phyloP scores from a whole-genome alignment of 2,797 vertebrate species.

The Macropus fuliginosus region DNA sequence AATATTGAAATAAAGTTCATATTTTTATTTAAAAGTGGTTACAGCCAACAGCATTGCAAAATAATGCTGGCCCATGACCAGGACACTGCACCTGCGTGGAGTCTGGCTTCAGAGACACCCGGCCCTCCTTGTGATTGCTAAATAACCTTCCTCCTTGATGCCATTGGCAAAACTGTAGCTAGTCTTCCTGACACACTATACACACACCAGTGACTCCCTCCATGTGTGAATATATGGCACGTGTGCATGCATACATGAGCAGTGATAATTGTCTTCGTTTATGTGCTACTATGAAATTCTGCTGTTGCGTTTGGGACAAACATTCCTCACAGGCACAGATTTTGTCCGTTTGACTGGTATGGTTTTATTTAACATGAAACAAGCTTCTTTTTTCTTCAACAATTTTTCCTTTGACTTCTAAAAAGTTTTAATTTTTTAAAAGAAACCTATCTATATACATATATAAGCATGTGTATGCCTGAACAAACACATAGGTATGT shows the following conservation, averaged over 20 bases:
- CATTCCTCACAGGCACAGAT: slow-evolving; percentile 71
- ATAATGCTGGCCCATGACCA: slow-evolving; percentile 85
- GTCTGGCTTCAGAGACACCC: slow-evolving; percentile 80
- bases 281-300: slow-evolving; percentile 81
- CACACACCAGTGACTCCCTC: slow-evolving; percentile 53
- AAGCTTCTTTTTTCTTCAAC: slow-evolving; percentile 23
- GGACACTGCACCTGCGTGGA: slow-evolving; percentile 85
- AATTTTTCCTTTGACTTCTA: slow-evolving; percentile 75
- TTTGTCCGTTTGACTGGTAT: slow-evolving; percentile 71
- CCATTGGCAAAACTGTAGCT: slow-evolving; percentile 86
- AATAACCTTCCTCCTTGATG: slow-evolving; percentile 84
- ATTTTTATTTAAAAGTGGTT: slow-evolving; percentile 83
- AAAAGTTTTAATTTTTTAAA: not conserved
- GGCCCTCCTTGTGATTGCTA: slow-evolving; percentile 79
- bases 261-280: slow-evolving; percentile 84
- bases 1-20: slow-evolving; percentile 80
- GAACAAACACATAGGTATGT: too few species aligned
- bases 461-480: not conserved
- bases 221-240: not conserved
- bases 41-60: slow-evolving; percentile 85
- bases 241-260: slow-evolving; percentile 45
- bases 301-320: slow-evolving; percentile 81
- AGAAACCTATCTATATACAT: not conserved
- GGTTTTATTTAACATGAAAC: not conserved
- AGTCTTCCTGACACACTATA: slow-evolving; percentile 62